These are phyloP conservation scores for Notarius quadriscutis DNA, from an alignment of 2,113 vertebrate species.

Conservation along the genomic window DNA sequence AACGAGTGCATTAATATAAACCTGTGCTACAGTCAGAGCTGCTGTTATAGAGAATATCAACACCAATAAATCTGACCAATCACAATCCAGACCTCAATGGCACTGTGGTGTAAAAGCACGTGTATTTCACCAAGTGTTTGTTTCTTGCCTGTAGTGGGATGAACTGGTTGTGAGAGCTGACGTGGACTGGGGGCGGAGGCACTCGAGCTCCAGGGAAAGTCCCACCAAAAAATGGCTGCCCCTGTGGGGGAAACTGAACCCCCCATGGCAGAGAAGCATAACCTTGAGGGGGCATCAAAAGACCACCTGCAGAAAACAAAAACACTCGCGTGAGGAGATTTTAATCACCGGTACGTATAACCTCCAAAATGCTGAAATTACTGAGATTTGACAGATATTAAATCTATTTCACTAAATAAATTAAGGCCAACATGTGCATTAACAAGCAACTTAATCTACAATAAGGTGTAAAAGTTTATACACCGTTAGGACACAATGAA, in stretches of 20 bases:
- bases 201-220: constrained; percentile 76
- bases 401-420: too few species aligned
- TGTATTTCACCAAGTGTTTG: too few species aligned
- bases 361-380: background rate
- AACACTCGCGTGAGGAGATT: background rate
- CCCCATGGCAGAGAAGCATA: constrained; percentile 82
- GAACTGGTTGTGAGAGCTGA: constrained; percentile 91
- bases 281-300: constrained; percentile 80
- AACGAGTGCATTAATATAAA: background rate
- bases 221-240: constrained; percentile 80
- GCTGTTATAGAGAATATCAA: background rate
- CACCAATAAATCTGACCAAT: background rate
- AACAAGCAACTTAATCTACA: background rate
- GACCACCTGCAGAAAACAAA: constrained; percentile 57
- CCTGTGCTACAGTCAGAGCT: background rate
- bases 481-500: background rate
- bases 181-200: constrained; percentile 68
- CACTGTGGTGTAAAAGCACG: background rate
- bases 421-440: too few species aligned
- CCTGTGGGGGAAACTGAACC: constrained; percentile 71
- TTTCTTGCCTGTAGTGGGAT: constrained; percentile 88
- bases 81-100: background rate
- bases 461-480: background rate
- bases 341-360: background rate
- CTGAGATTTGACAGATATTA: too few species aligned